These are phyloP conservation scores for Leguminivora glycinivorella DNA, from an alignment of 1,140 invertebrate genomes.

Conservation along the genomic window DNA sequence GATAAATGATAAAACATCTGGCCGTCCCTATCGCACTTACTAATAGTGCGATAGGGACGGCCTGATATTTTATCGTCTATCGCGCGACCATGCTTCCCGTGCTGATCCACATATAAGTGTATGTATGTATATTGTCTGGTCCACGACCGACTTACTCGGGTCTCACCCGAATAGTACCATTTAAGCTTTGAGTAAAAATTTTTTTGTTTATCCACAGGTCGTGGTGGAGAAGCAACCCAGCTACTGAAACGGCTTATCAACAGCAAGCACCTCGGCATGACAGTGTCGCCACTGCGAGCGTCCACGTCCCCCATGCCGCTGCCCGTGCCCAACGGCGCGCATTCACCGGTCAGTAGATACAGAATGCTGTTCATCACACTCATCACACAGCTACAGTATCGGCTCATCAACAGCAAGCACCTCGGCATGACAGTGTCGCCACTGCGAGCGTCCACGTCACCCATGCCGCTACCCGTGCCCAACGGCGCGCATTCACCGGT, in stretches of 20 bases:
- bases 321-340: conserved; percentile 60
- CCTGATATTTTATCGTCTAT: too few relatives aligned
- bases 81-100: too few relatives aligned
- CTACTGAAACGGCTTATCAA: conserved; percentile 86
- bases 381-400: conserved; percentile 82
- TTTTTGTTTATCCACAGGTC: conserved; percentile 48
- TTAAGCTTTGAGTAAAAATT: neutral
- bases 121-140: too few relatives aligned
- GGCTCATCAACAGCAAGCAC: conserved; percentile 86
- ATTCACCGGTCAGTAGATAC: conserved; percentile 61
- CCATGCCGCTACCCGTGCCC: conserved; percentile 47
- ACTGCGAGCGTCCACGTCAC: conserved; percentile 57
- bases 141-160: too few relatives aligned
- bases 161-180: too few relatives aligned
- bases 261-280: conserved; percentile 85
- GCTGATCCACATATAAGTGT: too few relatives aligned
- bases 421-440: conserved; percentile 83
- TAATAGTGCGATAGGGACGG: too few relatives aligned
- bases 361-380: neutral
- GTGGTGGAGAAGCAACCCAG: conserved; percentile 84
- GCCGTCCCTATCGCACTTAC: too few relatives aligned
- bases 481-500: conserved; percentile 73
- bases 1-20: too few relatives aligned
- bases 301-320: conserved; percentile 53
- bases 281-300: conserved; percentile 73